Evolutionary conservation across 2,113 vertebrate species (phyloP), one percentile per base, ranked within the genome.

Genomic region (Leptocoma aspasia): DNA sequence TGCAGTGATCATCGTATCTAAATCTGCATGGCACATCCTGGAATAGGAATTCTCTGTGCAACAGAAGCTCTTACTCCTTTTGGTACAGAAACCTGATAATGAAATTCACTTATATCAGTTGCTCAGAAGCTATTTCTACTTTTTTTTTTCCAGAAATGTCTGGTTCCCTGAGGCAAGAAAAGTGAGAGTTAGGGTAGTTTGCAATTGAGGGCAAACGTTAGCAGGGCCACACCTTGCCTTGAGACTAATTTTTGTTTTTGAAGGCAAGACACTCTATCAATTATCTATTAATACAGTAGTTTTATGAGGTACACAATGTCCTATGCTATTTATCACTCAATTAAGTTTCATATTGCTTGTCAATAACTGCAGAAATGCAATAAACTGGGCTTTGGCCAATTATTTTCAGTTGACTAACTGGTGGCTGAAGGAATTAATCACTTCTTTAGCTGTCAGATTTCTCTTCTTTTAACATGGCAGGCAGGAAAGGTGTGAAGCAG

Each of bases 391-490:
- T 94, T 85, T 77, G 39, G 52, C 33, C 69, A 53, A n/a, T 85
- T 69, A 83, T 83, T 90, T 92, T 90, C 66, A 33, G 18, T 37
- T 70, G 75, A 66, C 65, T 87, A 84, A 31, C 60, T 3, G 11
- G 54, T 50, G 39, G 42, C 41, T 86, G 90, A 77, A 86, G 63
- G 54, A 86, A 90, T 89, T 76, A 5, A 54, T 88, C 68, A 35
- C 37, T 61, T 69, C 31, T 61, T 88, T 42, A 80, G 77, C 64
- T 92, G 89, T 77, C 68, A 91, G 63, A 50, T 95, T 91, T 96
- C 24, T 91, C 47, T 73, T 75, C 39, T 83, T 53, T 66, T 73
- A 75, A 68, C 35, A 41, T 44, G 42, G 59, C 45, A 66, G 33
- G 68, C 45, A 69, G 27, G 37, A 66, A 93, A 42, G 59, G 54